Conservation (phyloP, 2,888 invertebrate genomes). For the Chaetoderma sp. region DNA sequence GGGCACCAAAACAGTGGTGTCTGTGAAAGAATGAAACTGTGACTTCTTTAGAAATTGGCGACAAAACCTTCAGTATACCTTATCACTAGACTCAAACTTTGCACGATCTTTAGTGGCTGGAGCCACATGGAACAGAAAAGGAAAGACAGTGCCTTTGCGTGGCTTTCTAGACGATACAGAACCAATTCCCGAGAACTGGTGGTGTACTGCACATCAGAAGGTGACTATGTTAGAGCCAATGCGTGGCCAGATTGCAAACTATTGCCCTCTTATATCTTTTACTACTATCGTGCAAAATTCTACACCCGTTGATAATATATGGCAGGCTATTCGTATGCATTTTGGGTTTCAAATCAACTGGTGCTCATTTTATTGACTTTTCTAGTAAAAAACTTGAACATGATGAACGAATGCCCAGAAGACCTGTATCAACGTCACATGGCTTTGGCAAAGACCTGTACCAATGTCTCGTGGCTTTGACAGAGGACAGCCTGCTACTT, state of each 20-base stretch:
- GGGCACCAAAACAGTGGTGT: constrained; percentile 31
- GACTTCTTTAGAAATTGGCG: constrained; percentile 24
- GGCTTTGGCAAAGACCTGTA: constrained; percentile 37
- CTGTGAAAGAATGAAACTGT: constrained; percentile 23
- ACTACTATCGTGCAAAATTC: constrained; percentile 33
- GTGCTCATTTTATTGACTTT: constrained; percentile 34
- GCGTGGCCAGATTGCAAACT: constrained; percentile 38
- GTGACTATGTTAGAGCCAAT: constrained; percentile 28
- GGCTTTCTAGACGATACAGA: constrained; percentile 25
- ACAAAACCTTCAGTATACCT: constrained; percentile 13
- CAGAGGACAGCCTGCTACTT: constrained; percentile 32
- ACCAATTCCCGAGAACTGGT: neutral
- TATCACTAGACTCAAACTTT: constrained; percentile 23
- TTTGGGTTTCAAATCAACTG: constrained; percentile 37
- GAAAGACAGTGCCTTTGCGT: constrained; percentile 14
- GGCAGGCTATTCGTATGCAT: constrained; percentile 33
- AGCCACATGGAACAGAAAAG: constrained; percentile 32
- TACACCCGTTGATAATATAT: constrained; percentile 24
- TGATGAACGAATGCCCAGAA: too few species aligned
- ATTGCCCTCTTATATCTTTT: constrained; percentile 26
- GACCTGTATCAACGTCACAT: too few species aligned
- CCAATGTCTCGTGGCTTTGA: constrained; percentile 33
- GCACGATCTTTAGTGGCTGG: constrained; percentile 23
- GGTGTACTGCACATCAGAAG: constrained; percentile 31
- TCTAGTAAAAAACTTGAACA: constrained; percentile 25